Evolutionary conservation across 2,888 invertebrate species (phyloP).

Genomic region (Drosophila mulleri): DNA sequence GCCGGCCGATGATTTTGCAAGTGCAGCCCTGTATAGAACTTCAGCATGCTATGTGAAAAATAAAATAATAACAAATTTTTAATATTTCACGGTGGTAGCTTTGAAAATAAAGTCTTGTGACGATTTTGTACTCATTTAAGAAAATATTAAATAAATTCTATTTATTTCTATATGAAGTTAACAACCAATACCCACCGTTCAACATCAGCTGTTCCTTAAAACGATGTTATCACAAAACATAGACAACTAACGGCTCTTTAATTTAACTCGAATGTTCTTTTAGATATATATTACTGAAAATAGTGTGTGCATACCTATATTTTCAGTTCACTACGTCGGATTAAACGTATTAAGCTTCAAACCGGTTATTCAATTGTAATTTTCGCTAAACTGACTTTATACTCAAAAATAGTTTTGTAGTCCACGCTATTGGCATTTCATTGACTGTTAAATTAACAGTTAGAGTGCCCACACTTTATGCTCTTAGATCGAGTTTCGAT

Average conservation of each 20-base stretch:
- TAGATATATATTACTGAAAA: too few species aligned
- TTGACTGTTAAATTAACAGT: neutral
- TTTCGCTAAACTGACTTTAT: neutral
- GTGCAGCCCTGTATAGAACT: constrained; percentile 22
- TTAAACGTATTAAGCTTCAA: neutral
- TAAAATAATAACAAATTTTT: neutral
- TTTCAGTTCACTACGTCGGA: too few species aligned
- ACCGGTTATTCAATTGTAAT: neutral
- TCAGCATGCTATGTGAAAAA: constrained; percentile 25
- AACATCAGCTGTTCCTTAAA: constrained; percentile 1
- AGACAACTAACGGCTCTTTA: neutral
- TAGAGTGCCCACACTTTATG: constrained; percentile 22
- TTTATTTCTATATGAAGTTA: neutral
- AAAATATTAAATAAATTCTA: too few species aligned
- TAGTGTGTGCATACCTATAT: neutral
- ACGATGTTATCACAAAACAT: neutral
- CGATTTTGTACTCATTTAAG: neutral
- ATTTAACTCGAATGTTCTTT: neutral
- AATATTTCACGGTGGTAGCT: neutral
- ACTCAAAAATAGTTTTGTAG: neutral
- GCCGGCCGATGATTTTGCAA: constrained; percentile 23
- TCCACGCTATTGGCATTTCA: constrained; percentile 1
- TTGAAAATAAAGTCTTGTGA: constrained; percentile 6
- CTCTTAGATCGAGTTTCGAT: constrained; percentile 22
- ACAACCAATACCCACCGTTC: neutral